Conservation (phyloP, 2,888 invertebrate genomes). For the Ophonus ardosiacus region DNA sequence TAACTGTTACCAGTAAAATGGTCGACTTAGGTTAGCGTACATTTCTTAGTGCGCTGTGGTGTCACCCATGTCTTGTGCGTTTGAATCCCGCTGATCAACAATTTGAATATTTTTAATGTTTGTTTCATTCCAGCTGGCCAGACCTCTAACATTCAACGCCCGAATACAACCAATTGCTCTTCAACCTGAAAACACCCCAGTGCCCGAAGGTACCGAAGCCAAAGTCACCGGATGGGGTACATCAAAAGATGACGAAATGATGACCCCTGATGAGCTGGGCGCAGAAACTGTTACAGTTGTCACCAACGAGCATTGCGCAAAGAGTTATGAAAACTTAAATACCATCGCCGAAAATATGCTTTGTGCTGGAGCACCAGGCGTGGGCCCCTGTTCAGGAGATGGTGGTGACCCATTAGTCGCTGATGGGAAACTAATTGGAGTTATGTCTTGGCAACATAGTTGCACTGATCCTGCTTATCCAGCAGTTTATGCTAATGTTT, state of each 20-base stretch:
- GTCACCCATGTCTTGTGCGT: no score
- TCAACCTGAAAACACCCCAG: background rate
- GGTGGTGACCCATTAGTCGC: slow-evolving; percentile 12
- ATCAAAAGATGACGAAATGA: background rate
- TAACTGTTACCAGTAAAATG: no score
- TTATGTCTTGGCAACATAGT: slow-evolving; percentile 5
- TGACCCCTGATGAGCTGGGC: background rate
- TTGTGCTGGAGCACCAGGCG: background rate
- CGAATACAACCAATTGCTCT: background rate
- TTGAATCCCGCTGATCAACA: no score
- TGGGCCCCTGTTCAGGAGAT: slow-evolving; percentile 4
- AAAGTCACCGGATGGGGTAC: slow-evolving; percentile 30
- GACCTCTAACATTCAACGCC: background rate
- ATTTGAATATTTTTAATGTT: background rate
- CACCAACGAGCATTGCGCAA: background rate
- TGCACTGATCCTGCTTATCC: background rate
- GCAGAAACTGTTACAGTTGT: background rate
- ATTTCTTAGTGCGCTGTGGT: no score
- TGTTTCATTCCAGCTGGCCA: background rate
- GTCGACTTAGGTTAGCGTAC: no score
- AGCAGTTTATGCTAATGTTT: slow-evolving; percentile 4
- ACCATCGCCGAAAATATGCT: background rate
- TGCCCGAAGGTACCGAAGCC: background rate
- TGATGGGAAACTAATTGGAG: background rate
- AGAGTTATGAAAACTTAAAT: background rate